These are phyloP conservation scores for Platycheirus albimanus DNA, from an alignment of 2,888 invertebrate species.

Conservation along the genomic window DNA sequence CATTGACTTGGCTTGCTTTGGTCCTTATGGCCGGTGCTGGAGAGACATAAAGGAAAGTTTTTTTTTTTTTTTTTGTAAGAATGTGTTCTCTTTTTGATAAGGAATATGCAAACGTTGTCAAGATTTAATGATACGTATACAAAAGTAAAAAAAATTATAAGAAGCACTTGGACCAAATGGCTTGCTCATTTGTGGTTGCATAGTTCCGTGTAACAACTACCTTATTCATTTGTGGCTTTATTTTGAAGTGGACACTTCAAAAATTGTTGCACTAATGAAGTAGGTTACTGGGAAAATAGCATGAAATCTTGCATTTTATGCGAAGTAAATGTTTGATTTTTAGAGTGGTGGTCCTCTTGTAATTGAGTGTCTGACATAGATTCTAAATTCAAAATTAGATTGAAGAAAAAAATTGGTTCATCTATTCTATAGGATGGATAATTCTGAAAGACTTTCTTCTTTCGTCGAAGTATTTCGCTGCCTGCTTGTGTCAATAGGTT, in stretches of 20 bases:
- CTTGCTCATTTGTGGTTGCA: conserved; percentile 47
- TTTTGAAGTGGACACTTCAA: conserved; percentile 35
- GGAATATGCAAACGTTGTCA: conserved; percentile 47
- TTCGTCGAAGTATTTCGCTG: no score
- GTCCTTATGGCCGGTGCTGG: conserved; percentile 39
- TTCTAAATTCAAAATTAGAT: no score
- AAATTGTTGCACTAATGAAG: conserved; percentile 64
- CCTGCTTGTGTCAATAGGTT: no score
- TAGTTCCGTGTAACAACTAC: conserved; percentile 24
- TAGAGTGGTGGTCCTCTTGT: neutral
- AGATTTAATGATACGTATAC: conserved; percentile 38
- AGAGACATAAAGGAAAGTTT: conserved; percentile 35
- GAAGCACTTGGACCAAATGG: conserved; percentile 46
- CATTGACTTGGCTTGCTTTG: conserved; percentile 50
- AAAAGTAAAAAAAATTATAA: conserved; percentile 5
- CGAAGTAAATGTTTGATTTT: neutral
- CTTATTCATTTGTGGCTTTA: conserved; percentile 37
- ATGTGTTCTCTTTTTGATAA: conserved; percentile 46
- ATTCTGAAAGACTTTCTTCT: no score
- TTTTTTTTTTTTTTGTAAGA: conserved; percentile 13
- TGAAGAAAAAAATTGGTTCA: no score
- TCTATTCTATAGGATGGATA: no score
- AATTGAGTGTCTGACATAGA: neutral
- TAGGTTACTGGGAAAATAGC: conserved; percentile 9
- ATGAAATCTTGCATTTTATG: conserved; percentile 9